Percentiles rank a stretch among this genome's conserved stretches.
Evolutionary conservation across 2,888 invertebrate species (phyloP).

Genomic region (Gandaritis pyraliata): DNA sequence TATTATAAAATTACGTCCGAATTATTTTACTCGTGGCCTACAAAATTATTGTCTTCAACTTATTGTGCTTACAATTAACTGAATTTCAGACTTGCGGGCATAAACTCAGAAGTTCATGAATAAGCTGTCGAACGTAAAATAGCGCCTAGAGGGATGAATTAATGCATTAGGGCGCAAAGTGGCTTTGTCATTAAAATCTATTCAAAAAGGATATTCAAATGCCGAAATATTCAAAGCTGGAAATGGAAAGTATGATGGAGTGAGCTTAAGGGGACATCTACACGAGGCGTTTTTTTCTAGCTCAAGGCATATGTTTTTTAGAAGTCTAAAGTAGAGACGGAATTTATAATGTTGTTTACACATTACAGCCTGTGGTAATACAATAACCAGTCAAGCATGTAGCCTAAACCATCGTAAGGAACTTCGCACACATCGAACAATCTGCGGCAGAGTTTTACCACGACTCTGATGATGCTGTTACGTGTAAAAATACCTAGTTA

Average conservation of each 20-base stretch:
- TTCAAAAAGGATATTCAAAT: conserved; percentile 22
- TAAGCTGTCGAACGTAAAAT: conserved; percentile 22
- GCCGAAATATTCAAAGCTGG: conserved; percentile 20
- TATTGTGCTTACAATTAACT: conserved; percentile 18
- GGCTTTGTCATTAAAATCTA: conserved; percentile 17
- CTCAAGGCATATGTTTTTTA: too few relatives aligned
- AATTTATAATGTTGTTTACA: too few relatives aligned
- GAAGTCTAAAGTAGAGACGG: too few relatives aligned
- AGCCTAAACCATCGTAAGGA: too few relatives aligned
- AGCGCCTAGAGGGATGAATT: conserved; percentile 24
- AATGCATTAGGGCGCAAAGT: conserved; percentile 24
- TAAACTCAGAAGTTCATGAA: conserved; percentile 28
- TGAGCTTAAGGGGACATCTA: background rate
- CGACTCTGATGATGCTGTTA: too few relatives aligned
- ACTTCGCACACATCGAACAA: too few relatives aligned
- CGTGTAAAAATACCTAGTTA: too few relatives aligned
- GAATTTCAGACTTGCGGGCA: conserved; percentile 12
- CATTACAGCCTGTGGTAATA: too few relatives aligned
- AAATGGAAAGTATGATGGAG: background rate
- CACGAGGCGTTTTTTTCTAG: background rate
- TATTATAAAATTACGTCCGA: background rate
- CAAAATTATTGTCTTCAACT: conserved; percentile 7
- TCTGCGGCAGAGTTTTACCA: too few relatives aligned
- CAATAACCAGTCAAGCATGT: too few relatives aligned
- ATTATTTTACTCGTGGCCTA: conserved; percentile 1